Conservation (phyloP, 2,888 invertebrate species). For the Ptilodon capucinus region DNA sequence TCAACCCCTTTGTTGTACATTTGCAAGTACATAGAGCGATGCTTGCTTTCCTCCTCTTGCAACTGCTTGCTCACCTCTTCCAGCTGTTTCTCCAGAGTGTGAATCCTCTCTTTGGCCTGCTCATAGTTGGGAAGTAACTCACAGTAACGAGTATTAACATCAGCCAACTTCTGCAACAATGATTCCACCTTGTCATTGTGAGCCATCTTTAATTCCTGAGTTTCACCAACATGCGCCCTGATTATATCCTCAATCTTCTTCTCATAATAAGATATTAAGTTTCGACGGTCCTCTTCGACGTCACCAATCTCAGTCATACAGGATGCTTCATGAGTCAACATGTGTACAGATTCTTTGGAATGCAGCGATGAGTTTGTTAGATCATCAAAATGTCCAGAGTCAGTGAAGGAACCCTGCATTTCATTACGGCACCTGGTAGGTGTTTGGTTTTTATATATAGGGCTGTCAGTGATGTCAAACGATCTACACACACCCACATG, state of each 20-base stretch:
- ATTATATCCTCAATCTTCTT: constrained; percentile 89
- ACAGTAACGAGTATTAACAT: constrained; percentile 90
- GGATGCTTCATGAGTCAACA: constrained; percentile 79
- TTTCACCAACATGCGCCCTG: constrained; percentile 81
- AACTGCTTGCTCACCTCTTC: constrained; percentile 87
- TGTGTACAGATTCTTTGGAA: constrained; percentile 88
- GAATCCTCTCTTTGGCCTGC: constrained; percentile 87
- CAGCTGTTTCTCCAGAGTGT: constrained; percentile 87
- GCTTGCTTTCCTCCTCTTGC: constrained; percentile 87
- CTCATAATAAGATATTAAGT: constrained; percentile 87
- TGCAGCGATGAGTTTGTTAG: constrained; percentile 88
- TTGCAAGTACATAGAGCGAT: constrained; percentile 90
- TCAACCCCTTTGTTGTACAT: constrained; percentile 93
- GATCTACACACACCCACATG: constrained; percentile 64
- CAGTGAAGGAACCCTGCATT: constrained; percentile 90
- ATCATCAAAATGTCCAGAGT: constrained; percentile 94
- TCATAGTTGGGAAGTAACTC: constrained; percentile 89
- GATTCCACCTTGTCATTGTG: constrained; percentile 92
- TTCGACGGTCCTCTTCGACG: constrained; percentile 85
- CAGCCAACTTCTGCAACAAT: constrained; percentile 87
- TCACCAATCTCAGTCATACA: constrained; percentile 79
- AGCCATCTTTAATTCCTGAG: constrained; percentile 89
- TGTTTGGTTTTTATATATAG: constrained; percentile 72
- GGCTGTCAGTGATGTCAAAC: constrained; percentile 75
- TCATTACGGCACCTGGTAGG: constrained; percentile 80